A percentile compares a stretch with the other conserved stretches of the same genome.
Conservation (phyloP, 2,797 vertebrate genomes). For the Salmo trutta region DNA sequence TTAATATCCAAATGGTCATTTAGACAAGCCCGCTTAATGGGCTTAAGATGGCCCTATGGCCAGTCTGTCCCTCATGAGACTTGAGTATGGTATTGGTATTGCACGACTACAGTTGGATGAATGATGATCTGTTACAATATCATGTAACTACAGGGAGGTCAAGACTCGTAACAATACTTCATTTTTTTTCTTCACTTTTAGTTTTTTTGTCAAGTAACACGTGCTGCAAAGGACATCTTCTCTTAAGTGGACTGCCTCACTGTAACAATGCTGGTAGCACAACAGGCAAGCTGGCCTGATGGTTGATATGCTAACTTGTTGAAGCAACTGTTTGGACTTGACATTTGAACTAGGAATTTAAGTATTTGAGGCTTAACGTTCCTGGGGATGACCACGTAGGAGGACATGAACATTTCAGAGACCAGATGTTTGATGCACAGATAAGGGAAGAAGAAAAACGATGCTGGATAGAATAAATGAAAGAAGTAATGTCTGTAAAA, state of each 20-base stretch:
- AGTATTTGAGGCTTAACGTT: background rate
- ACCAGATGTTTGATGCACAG: slow-evolving; percentile 20
- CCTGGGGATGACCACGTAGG: background rate
- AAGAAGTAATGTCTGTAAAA: background rate
- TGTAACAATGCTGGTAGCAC: slow-evolving; percentile 35
- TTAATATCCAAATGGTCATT: background rate
- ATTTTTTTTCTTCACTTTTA: slow-evolving; percentile 7
- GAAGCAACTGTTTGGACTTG: background rate
- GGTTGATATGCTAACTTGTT: too few relatives aligned
- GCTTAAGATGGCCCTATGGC: background rate
- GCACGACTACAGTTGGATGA: background rate
- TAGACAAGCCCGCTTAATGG: background rate
- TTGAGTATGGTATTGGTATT: background rate
- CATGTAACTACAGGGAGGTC: slow-evolving; percentile 13
- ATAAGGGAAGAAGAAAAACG: background rate
- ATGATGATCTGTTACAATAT: slow-evolving; percentile 24
- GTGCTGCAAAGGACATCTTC: slow-evolving; percentile 8
- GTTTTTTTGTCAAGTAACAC: background rate
- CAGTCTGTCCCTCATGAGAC: background rate
- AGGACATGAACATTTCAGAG: slow-evolving; percentile 24
- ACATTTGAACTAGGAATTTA: background rate
- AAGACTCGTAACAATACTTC: background rate
- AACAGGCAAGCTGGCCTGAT: slow-evolving; percentile 9
- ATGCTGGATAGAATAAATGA: background rate
- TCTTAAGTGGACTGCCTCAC: slow-evolving; percentile 16